Base-by-base conservation (phyloP, 2,797 vertebrate species). In the Protonibea diacanthus region DNA sequence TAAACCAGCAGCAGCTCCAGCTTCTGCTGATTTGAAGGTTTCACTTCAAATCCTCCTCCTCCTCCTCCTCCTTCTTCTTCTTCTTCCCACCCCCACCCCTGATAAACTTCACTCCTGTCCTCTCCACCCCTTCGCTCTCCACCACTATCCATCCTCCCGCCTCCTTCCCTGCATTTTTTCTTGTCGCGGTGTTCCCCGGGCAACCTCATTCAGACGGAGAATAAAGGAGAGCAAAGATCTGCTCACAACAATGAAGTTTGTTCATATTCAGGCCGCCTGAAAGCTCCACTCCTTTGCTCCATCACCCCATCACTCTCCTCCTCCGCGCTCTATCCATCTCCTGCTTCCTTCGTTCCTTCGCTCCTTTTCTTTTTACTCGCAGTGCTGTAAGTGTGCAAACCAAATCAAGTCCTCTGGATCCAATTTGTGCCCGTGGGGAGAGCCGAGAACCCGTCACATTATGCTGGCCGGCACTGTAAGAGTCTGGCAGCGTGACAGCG, bases 201-300 rank as follows among this genome's bases (percentile, higher is more conserved):
- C 93, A 95, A 95, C 94, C 88, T 90, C 92, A 89, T 95, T 96
- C 91, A 95, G 78, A 89, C 52, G 4, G 86, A 87, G 84, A 67
- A 94, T 93, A 94, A 95, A 94, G 82, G 90, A 78, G 81, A 91
- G 91, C 82, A 86, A 88, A 93, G 91, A 92, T 91, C 88, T 88
- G 86, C 52, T 88, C 86, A 66, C 89, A 93, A 94, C 93, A 94
- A 94, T 93, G 93, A 78, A 88, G 92, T 94, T 91, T 94, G 88
- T 94, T 94, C 92, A 94, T 93, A 95, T 94, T 91, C 87, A 95
- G 87, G 92, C 90, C 21, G 79, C 72, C 91, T 89, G 85, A 94
- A 92, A 89, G 86, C 76, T 81, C 76, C 82, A 6, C 56, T 84
- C 79, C 87, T 75, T 7, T 74, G 86, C 65, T 83, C 75, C 74